Percentiles rank a stretch among this genome's conserved stretches.
phyloP scores from a whole-genome alignment of 1,140 invertebrate species.

The Psilanteris sp. region DNA sequence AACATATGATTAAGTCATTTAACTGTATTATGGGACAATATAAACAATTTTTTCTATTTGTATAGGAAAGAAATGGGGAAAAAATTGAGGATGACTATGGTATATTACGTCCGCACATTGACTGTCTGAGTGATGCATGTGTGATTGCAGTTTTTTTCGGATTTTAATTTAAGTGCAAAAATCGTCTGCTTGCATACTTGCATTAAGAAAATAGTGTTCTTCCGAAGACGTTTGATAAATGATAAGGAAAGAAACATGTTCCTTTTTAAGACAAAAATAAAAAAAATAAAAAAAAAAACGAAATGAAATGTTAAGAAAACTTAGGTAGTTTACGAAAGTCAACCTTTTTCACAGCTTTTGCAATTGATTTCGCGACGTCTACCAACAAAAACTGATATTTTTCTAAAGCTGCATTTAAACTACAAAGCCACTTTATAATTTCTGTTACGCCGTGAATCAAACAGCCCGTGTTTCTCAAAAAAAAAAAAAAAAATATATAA shows the following conservation, averaged over 20 bases:
- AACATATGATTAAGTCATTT: slow-evolving; percentile 70
- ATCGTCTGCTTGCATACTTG: slow-evolving; percentile 20
- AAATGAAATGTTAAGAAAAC: slow-evolving; percentile 1
- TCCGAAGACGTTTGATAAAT: slow-evolving; percentile 60
- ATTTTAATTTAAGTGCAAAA: slow-evolving; percentile 28
- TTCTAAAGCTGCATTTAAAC: slow-evolving; percentile 54
- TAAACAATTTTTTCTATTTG: slow-evolving; percentile 78
- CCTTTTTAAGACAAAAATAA: too few species aligned
- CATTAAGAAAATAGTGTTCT: slow-evolving; percentile 59
- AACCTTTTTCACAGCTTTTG: slow-evolving; percentile 46
- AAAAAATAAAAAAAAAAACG: too few species aligned
- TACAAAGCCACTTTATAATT: slow-evolving; percentile 16
- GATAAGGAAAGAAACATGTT: slow-evolving; percentile 35
- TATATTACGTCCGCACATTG: slow-evolving; percentile 47
- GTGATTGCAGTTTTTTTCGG: slow-evolving; percentile 62
- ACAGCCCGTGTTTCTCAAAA: slow-evolving; percentile 35
- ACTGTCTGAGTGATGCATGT: slow-evolving; percentile 30
- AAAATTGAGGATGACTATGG: slow-evolving; percentile 43
- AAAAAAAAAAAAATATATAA: slow-evolving; percentile 9
- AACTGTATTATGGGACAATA: slow-evolving; percentile 76
- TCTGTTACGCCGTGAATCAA: slow-evolving; percentile 49
- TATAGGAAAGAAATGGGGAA: slow-evolving; percentile 65
- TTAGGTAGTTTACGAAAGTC: slow-evolving; percentile 37
- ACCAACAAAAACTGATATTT: slow-evolving; percentile 51
- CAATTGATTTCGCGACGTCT: slow-evolving; percentile 44